These are phyloP conservation scores for Pomatorhinus ruficollis DNA, from an alignment of 2,113 vertebrate species.

Conservation along the genomic window DNA sequence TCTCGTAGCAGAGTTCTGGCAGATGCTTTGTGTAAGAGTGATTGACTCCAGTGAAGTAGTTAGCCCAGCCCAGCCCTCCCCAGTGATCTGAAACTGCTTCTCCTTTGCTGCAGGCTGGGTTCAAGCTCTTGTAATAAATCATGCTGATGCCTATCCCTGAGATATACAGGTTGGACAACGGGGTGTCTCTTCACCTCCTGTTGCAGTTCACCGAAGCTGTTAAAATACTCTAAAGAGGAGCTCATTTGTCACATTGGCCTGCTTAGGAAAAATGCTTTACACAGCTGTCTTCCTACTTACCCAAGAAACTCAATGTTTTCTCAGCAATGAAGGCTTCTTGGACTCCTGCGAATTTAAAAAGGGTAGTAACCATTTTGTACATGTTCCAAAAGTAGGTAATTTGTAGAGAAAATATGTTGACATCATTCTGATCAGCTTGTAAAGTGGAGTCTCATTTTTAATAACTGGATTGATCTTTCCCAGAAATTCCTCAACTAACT, in stretches of 20 bases:
- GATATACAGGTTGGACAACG: not conserved
- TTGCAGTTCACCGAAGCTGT: not conserved
- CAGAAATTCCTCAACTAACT: not conserved
- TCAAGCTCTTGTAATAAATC: slow-evolving; percentile 17
- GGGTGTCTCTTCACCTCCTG: slow-evolving; percentile 4
- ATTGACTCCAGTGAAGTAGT: slow-evolving; percentile 4
- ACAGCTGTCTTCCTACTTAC: not conserved
- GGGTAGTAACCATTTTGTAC: not conserved
- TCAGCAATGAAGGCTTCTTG: not conserved
- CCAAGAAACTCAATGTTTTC: not conserved
- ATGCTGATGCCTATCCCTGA: not conserved
- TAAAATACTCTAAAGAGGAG: not conserved
- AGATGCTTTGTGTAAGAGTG: slow-evolving; percentile 52
- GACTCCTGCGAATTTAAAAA: not conserved
- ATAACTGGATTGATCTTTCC: not conserved
- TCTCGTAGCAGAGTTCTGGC: slow-evolving; percentile 1
- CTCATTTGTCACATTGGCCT: slow-evolving; percentile 13
- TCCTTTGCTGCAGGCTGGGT: slow-evolving; percentile 23
- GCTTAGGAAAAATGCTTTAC: not conserved
- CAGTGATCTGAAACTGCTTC: not conserved
- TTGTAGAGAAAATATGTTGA: not conserved
- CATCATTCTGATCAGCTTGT: not conserved
- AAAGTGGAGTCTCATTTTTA: not conserved
- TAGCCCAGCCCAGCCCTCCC: not conserved
- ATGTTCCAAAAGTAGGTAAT: not conserved